Evolutionary conservation across 2,888 invertebrate genomes (phyloP).

Genomic region (Molanna angustata): DNA sequence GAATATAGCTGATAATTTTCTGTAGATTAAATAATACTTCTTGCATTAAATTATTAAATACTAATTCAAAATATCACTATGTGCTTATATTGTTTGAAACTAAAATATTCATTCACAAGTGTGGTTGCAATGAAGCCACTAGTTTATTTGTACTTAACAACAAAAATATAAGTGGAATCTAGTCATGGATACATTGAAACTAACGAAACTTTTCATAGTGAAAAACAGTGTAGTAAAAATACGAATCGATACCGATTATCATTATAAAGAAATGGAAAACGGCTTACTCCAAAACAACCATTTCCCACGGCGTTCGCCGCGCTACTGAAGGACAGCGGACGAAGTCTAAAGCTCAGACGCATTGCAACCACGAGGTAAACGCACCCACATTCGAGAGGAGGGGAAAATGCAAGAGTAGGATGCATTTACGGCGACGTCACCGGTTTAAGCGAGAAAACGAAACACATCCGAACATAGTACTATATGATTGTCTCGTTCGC

Average conservation of each 20-base stretch:
- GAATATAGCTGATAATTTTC: neutral
- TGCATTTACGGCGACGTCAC: conserved; percentile 29
- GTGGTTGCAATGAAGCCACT: too few relatives aligned
- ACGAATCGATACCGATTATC: too few relatives aligned
- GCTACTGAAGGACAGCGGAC: conserved; percentile 17
- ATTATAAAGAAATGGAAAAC: too few relatives aligned
- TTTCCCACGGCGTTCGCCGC: conserved; percentile 10
- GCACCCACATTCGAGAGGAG: conserved; percentile 21
- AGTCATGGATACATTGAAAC: too few relatives aligned
- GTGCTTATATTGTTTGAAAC: neutral
- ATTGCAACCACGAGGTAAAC: conserved; percentile 28
- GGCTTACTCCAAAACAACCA: neutral
- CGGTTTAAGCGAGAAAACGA: conserved; percentile 13
- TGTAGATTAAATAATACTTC: neutral
- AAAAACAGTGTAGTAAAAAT: too few relatives aligned
- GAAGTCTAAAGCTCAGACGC: conserved; percentile 23
- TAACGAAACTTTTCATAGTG: too few relatives aligned
- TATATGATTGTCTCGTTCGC: neutral
- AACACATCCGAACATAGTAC: conserved; percentile 4
- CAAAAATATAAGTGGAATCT: too few relatives aligned
- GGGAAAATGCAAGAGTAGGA: conserved; percentile 27
- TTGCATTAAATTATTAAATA: neutral
- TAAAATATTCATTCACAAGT: neutral
- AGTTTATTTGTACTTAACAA: too few relatives aligned
- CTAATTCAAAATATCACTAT: neutral